Base-by-base conservation (phyloP, 1,140 invertebrate species). In the Drosophila ohnishii region DNA sequence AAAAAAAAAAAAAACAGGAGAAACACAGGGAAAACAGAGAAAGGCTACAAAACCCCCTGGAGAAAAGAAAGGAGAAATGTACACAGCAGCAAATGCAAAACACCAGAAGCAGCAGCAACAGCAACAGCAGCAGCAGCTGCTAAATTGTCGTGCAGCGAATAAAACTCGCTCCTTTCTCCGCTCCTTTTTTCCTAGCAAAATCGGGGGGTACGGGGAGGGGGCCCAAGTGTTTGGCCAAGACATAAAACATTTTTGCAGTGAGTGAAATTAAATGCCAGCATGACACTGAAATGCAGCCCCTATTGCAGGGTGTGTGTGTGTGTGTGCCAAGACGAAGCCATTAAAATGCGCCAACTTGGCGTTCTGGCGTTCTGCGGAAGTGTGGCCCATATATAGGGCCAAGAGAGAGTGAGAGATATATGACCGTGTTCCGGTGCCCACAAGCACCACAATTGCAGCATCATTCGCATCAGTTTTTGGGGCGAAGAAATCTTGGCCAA, bases 181-280 rank as follows among this genome's bases (percentile, higher is more conserved):
- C 67, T 71, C 69, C 72, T 62, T 59, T 22, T 2, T 22, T 22
- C 22, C 2, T 22, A 22, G 22, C 40, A 13, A 9, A 25, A 22
- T 25, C 7, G 19, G 30, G 13, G 44, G 7, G 22, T 7, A 47
- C 6, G 2, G 14, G 44, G 3, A 8, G 14, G 32, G 61, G 58
- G 59, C 64, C 64, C 73, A 78, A 88, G 84, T 88, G 84, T 88
- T 85, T 88, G 75, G 79, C 80, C 77, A 88, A 84, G 84, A 88
- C 84, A 88, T 88, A 88, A 88, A 88, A 84, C 74, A 88, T 88
- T 80, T 82, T 83, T 79, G 77, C 84, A 84, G 80, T 80, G 84
- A 88, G 84, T 84, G 80, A 88, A 89, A 88, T 88, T 88, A 88
- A 88, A 88, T 80, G 84, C 84, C 80, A 88, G 84, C 84, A 74